phyloP scores from a whole-genome alignment of 1,140 invertebrate genomes.

The Lasioglossum baleicum region DNA sequence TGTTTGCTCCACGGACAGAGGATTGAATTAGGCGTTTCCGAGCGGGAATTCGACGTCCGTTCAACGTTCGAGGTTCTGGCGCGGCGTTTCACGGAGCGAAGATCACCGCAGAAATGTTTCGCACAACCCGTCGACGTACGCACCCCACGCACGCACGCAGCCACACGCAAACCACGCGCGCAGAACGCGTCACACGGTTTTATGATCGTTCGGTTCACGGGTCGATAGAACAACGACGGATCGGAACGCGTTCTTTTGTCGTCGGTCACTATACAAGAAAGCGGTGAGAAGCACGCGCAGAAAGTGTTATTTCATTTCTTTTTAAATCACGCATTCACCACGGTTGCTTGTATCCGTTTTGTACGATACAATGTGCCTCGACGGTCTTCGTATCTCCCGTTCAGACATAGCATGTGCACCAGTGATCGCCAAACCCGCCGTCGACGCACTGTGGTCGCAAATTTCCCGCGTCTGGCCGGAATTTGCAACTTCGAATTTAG shows the following conservation, averaged over 20 bases:
- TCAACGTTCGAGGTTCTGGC: conserved; percentile 1
- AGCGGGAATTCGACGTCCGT: not conserved
- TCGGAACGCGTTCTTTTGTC: not conserved
- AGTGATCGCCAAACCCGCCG: conserved; percentile 21
- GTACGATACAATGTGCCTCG: conserved; percentile 56
- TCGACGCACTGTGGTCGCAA: not conserved
- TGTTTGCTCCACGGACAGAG: too few relatives aligned
- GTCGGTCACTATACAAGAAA: conserved; percentile 48
- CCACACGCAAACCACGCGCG: not conserved
- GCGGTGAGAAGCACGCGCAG: conserved; percentile 60
- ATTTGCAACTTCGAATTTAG: too few relatives aligned
- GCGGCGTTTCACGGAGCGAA: conserved; percentile 15
- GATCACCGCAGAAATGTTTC: conserved; percentile 24
- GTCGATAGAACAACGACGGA: conserved; percentile 12
- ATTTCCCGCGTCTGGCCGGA: too few relatives aligned
- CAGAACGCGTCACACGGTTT: conserved; percentile 20
- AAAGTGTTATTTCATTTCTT: conserved; percentile 8
- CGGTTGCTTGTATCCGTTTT: conserved; percentile 56
- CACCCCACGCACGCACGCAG: conserved; percentile 34
- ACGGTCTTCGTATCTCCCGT: not conserved
- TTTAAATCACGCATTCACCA: conserved; percentile 42
- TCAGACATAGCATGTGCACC: conserved; percentile 46
- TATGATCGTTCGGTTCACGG: conserved; percentile 8
- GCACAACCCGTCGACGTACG: conserved; percentile 44
- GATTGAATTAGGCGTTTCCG: not conserved